phyloP scores from a whole-genome alignment of 2,113 vertebrate genomes.

The Syngnathus typhle region DNA sequence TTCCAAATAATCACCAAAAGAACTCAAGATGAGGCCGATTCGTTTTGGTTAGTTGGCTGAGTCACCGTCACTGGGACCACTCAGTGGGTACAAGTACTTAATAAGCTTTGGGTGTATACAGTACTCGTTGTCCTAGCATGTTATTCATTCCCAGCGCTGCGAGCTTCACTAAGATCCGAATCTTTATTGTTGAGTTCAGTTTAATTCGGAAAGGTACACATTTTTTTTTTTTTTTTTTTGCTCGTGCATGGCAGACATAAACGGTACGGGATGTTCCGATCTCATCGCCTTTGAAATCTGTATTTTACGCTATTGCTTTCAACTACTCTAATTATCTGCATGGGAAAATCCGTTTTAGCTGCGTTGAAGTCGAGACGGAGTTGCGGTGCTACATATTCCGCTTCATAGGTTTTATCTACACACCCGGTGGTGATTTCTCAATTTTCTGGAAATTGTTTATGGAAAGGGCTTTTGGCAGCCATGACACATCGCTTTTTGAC shows the following conservation, averaged over 20 bases:
- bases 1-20: slow-evolving; percentile 5
- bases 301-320: background rate
- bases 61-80: slow-evolving; percentile 13
- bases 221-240: background rate
- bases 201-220: no score
- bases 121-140: background rate
- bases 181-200: background rate
- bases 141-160: background rate
- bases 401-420: no score
- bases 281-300: background rate
- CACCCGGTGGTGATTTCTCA: no score
- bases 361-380: no score
- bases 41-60: slow-evolving; percentile 2
- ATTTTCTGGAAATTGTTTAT: no score
- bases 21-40: slow-evolving; percentile 2
- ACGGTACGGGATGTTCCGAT: background rate
- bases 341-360: no score
- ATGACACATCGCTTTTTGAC: no score
- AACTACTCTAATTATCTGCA: no score
- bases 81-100: background rate
- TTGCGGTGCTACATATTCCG: no score
- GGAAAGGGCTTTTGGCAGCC: no score
- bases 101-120: background rate
- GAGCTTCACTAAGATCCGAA: background rate
- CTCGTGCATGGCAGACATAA: background rate